Conservation (phyloP, 53 echinoderm and acorn worm species). For the Luidia sarsii region DNA sequence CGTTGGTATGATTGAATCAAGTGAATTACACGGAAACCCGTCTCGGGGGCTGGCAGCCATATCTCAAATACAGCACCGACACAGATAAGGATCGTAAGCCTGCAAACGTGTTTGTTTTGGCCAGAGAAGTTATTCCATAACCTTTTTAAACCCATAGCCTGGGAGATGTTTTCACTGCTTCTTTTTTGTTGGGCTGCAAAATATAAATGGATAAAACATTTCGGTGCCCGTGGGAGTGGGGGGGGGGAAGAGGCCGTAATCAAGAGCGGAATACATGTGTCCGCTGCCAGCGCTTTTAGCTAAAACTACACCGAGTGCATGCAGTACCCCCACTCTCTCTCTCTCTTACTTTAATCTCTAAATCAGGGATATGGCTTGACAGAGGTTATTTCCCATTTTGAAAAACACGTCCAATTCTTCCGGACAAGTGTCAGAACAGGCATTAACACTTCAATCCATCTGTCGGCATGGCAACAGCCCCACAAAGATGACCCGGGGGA, state of each 20-base stretch:
- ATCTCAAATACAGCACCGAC: too few species aligned
- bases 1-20: too few species aligned
- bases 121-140: background rate
- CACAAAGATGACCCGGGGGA: constrained; percentile 22
- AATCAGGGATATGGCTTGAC: constrained; percentile 36
- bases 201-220: constrained; percentile 30
- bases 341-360: constrained; percentile 17
- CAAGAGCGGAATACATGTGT: constrained; percentile 10
- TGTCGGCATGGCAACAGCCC: constrained; percentile 49
- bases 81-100: too few species aligned
- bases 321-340: background rate
- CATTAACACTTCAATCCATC: constrained; percentile 63
- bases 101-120: background rate
- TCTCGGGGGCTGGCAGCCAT: too few species aligned
- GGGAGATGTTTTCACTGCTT: constrained; percentile 15
- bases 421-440: constrained; percentile 52
- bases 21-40: too few species aligned
- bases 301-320: background rate
- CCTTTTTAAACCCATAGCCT: constrained; percentile 14
- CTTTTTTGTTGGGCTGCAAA: too few species aligned
- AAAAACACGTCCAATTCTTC: constrained; percentile 26
- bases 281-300: background rate
- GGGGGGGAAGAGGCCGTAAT: too few species aligned
- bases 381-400: constrained; percentile 29
- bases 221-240: background rate